Conservation (phyloP, 2,888 invertebrate species). For the Alsophila aescularia region DNA sequence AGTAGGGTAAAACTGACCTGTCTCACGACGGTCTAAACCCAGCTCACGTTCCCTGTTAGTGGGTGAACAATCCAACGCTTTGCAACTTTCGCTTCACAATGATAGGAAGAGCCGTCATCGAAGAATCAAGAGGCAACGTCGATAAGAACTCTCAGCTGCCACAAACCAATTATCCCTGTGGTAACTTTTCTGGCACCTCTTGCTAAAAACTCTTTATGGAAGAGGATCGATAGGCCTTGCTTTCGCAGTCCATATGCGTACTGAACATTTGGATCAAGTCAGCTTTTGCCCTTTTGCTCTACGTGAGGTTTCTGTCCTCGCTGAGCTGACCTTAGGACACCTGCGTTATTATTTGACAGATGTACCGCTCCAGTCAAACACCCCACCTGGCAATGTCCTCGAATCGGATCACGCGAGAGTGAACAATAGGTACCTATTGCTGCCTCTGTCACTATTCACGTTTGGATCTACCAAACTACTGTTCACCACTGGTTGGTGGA, state of each 20-base stretch:
- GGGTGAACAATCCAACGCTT: slow-evolving; percentile 90
- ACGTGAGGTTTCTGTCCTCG: slow-evolving; percentile 89
- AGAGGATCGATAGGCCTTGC: no score
- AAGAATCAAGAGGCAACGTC: slow-evolving; percentile 89
- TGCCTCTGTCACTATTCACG: slow-evolving; percentile 84
- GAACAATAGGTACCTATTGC: slow-evolving; percentile 42
- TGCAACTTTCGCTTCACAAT: slow-evolving; percentile 89
- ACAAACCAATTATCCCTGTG: slow-evolving; percentile 88
- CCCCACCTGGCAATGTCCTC: slow-evolving; percentile 86
- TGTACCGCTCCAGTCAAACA: slow-evolving; percentile 88
- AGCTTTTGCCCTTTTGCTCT: slow-evolving; percentile 89
- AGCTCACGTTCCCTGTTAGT: slow-evolving; percentile 87
- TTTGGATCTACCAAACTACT: slow-evolving; percentile 59
- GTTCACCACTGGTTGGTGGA: slow-evolving; percentile 31
- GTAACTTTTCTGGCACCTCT: no score
- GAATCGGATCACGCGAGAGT: slow-evolving; percentile 79
- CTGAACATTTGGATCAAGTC: slow-evolving; percentile 87
- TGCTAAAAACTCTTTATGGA: no score
- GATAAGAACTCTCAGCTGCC: slow-evolving; percentile 86
- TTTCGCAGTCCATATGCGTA: no score
- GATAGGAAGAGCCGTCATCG: slow-evolving; percentile 91
- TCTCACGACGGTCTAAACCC: no score
- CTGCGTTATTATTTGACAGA: no score
- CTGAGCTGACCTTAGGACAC: no score
- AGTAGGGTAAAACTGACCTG: slow-evolving; percentile 86